Evolutionary conservation across 2,888 invertebrate species (phyloP), one percentile per base, ranked within the genome.

Genomic region (Spodoptera exigua): DNA sequence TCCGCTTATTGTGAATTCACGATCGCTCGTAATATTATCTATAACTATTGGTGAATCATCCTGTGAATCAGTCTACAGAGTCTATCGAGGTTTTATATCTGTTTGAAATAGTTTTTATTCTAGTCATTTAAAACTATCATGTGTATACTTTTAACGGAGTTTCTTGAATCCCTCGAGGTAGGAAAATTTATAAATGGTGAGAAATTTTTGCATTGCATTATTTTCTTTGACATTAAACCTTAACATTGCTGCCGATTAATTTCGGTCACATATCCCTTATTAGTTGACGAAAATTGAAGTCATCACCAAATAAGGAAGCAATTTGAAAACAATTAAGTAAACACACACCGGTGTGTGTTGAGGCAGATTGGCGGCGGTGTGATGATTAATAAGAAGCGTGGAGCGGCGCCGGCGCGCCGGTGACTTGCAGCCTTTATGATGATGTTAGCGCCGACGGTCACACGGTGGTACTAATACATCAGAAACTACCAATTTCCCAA

Each of bases 351-450:
- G 39, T 62, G 80, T 80, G 35, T 37, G 46, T 36, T 34, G 34
- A 21, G 45, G 43, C 58, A 58, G 51, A 49, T 55, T 58, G 84
- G 82, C 87, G 86, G 86, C 89, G 88, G 88, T 82, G 44, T 82
- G 88, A 81, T 77, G 76, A 76, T 80, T 91, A 93, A 91, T 93
- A 88, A 91, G 86, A 82, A 84, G 87, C 72, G 78, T 77, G 82
- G 53, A 46, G 40, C 56, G 61, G 76, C 76, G 84, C 88, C 87
- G 89, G 91, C 88, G 76, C 77, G 89, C 82, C 89, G 78, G 80
- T 94, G 93, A 94, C 93, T 94, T 93, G 94, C 94, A 70, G 70
- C 67, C 76, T 71, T 76, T 74, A 78, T 65, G 70, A 64, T 60
- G 71, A 36, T 57, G 47, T 67, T 13, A 61, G 54, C 61, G 76